Base-by-base conservation (phyloP, 2,888 invertebrate species). In the Melieria picta region DNA sequence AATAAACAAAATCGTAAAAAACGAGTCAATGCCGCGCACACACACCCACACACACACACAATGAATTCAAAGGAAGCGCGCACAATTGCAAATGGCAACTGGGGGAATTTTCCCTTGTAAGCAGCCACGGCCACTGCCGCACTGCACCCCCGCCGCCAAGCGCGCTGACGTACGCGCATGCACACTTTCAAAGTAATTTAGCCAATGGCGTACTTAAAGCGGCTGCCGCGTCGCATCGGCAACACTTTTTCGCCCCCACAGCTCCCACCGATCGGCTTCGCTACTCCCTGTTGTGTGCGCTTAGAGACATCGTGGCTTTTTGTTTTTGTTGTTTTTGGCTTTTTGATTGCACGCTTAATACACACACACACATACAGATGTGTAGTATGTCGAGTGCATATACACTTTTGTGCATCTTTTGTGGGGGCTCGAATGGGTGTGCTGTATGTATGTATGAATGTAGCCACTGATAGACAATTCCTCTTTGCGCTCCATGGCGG, bases 181-280 rank as follows among this genome's bases (percentile, higher is more conserved):
- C 69, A 74, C 76, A 72, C 72, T 76, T 74, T 75, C 71, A 73
- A 71, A 71, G 72, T 72, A 74, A 77, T 77, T 77, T 76, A 74
- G 77, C 77, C 77, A 77, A 77, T 77, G 74, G 77, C 77, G 75
- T 74, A 75, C 76, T 75, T 72, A 76, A 75, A 70, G 69, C n/a
- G 52, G 60, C 47, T 58, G 64, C 64, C 62, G 62, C 58, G 48
- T 10, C 46, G 48, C n/a, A 11, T 67, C 52, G 67, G 67, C 67
- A 67, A 67, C 67, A 52, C 69, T 63, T 42, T 16, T 30, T 11
- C 13, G 10, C 61, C 45, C 63, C 52, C 46, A 56, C 56, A 9
- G 13, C 46, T 7, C 5, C n/a, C 52, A 42, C 4, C n/a, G 16
- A 11, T 57, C 1, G 13, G 57, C 45, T 4, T 43, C 42, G n/a